Percentiles rank a stretch among this genome's conserved stretches.
phyloP scores from a whole-genome alignment of 2,113 vertebrate species.

The Pica pica region DNA sequence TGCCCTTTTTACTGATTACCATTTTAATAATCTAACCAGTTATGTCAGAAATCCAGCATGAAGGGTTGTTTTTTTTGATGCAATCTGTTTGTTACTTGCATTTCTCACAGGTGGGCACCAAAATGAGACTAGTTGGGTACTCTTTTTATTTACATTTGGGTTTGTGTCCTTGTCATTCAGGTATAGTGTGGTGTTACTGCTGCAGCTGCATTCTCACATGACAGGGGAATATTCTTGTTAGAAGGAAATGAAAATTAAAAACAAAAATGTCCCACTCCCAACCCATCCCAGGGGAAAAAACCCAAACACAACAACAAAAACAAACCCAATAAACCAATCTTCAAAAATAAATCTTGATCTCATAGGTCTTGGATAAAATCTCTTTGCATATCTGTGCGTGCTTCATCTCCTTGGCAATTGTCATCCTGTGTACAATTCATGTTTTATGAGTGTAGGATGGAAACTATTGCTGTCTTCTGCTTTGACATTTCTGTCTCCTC shows the following conservation, averaged over 20 bases:
- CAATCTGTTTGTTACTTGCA: slow-evolving; percentile 38
- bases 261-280: not conserved
- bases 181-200: not conserved
- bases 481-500: not conserved
- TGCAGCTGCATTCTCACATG: not conserved
- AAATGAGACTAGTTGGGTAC: not conserved
- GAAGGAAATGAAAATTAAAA: not conserved
- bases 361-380: not conserved
- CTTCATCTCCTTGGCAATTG: not conserved
- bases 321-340: not conserved
- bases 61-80: not conserved
- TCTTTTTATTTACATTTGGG: not conserved
- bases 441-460: not conserved
- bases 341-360: slow-evolving; percentile 2
- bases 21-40: slow-evolving; percentile 60
- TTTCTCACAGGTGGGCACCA: not conserved
- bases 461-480: not conserved
- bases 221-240: not conserved
- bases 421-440: not conserved
- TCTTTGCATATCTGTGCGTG: not conserved
- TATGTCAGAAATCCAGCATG: slow-evolving; percentile 39
- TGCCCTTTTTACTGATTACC: slow-evolving; percentile 63
- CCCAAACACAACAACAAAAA: not conserved
- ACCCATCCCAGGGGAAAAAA: fast-evolving
- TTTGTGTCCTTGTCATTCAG: not conserved